Conservation (phyloP, 2,113 vertebrate species). For the Callochromis pleurospilus region DNA sequence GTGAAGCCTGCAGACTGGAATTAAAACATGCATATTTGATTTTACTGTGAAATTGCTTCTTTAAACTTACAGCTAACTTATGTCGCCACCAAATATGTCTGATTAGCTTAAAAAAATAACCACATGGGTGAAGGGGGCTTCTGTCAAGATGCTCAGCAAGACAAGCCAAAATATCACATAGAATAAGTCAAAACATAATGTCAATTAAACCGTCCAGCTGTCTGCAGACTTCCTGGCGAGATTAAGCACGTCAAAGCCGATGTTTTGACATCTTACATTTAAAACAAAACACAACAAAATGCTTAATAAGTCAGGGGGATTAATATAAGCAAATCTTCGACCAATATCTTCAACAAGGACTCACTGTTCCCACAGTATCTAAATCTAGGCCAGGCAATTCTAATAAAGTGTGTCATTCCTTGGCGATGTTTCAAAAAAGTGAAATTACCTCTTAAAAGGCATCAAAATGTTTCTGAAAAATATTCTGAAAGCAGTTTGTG, state of each 20-base stretch:
- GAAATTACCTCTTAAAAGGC: background rate
- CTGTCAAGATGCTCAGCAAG: background rate
- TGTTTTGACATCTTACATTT: background rate
- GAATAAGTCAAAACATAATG: background rate
- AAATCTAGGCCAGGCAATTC: background rate
- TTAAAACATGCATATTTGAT: background rate
- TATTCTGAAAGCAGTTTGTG: background rate
- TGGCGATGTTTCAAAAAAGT: background rate
- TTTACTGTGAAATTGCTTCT: background rate
- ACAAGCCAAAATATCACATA: background rate
- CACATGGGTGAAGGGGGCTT: background rate
- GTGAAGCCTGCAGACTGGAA: background rate
- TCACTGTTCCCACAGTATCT: background rate
- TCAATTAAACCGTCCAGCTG: background rate
- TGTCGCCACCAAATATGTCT: background rate
- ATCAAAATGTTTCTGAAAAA: background rate
- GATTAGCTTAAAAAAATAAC: background rate
- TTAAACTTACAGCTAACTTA: background rate
- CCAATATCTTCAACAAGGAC: background rate
- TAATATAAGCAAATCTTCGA: background rate
- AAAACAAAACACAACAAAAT: background rate
- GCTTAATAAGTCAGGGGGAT: background rate
- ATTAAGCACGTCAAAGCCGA: background rate
- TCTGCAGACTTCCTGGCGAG: background rate
- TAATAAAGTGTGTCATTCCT: background rate